Evolutionary conservation across 1,140 invertebrate genomes (phyloP).

Genomic region (Drosophila lini): DNA sequence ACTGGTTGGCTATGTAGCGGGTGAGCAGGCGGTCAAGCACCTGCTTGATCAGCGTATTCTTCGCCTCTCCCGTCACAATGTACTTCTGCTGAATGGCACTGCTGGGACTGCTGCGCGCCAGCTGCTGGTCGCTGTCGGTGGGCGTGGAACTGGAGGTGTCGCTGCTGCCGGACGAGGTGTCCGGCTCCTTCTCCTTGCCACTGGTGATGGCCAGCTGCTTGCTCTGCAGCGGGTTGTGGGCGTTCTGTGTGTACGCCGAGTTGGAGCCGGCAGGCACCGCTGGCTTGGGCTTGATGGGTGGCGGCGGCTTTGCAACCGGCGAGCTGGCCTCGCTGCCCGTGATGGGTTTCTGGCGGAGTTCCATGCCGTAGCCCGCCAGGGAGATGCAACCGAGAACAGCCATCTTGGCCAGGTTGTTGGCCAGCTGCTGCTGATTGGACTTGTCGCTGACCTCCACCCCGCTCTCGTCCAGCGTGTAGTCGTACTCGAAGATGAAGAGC

Average conservation of each 20-base stretch:
- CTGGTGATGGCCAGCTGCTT: constrained; percentile 75
- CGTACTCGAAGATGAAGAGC: constrained; percentile 96
- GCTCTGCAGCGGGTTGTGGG: constrained; percentile 79
- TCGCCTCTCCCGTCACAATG: constrained; percentile 65
- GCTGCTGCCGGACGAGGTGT: constrained; percentile 60
- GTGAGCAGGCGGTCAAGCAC: constrained; percentile 94
- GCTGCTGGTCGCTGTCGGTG: constrained; percentile 62
- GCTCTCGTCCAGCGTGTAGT: constrained; percentile 98
- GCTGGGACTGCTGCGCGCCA: constrained; percentile 22
- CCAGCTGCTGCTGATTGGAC: constrained; percentile 94
- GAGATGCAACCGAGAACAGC: constrained; percentile 93
- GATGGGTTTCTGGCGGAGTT: constrained; percentile 59
- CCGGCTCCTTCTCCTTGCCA: constrained; percentile 46
- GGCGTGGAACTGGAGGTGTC: constrained; percentile 64
- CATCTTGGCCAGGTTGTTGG: constrained; percentile 95
- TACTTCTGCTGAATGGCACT: constrained; percentile 74
- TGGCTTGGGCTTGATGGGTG: constrained; percentile 68
- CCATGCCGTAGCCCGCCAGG: constrained; percentile 89
- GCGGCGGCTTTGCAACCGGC: constrained; percentile 49
- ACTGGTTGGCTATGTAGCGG: constrained; percentile 93
- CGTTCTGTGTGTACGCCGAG: constrained; percentile 81
- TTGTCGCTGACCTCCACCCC: constrained; percentile 94
- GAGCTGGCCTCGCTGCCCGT: constrained; percentile 64
- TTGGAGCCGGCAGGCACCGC: constrained; percentile 16
- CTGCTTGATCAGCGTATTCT: constrained; percentile 78